Evolutionary conservation across 1,140 invertebrate species (phyloP).

Genomic region (Scaptomyza hsui): DNA sequence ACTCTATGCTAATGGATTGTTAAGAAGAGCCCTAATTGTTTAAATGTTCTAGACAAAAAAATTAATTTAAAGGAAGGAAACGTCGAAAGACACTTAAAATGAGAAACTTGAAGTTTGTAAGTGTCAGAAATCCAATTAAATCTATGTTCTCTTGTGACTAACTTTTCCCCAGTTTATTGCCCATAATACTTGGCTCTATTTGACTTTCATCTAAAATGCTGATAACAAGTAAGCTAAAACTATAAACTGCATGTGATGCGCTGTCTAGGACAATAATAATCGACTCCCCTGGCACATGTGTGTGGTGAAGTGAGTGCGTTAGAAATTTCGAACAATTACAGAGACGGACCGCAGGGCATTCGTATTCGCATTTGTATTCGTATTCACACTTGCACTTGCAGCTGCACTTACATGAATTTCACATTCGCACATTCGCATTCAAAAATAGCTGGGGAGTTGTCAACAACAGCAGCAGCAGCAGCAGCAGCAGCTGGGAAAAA

Average conservation of each 20-base stretch:
- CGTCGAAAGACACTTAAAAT: too few species aligned
- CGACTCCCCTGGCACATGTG: constrained; percentile 3
- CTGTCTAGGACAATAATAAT: constrained; percentile 13
- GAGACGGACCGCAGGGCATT: constrained; percentile 56
- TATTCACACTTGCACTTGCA: constrained; percentile 6
- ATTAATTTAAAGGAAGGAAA: too few species aligned
- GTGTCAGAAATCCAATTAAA: too few species aligned
- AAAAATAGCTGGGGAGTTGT: constrained; percentile 35
- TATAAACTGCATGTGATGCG: constrained; percentile 3
- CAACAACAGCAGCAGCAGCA: constrained; percentile 18
- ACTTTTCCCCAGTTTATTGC: too few species aligned
- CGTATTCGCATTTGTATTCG: neutral
- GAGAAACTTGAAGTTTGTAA: too few species aligned
- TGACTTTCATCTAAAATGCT: too few species aligned
- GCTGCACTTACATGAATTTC: neutral
- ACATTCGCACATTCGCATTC: constrained; percentile 17
- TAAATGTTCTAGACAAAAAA: too few species aligned
- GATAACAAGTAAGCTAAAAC: neutral
- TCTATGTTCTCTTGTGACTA: too few species aligned
- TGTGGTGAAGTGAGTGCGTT: constrained; percentile 15
- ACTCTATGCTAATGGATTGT: too few species aligned
- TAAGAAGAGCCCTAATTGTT: too few species aligned
- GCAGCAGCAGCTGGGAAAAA: constrained; percentile 20
- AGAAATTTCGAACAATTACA: constrained; percentile 63
- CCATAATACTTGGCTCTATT: too few species aligned